These are phyloP conservation scores for Calliphora vicina DNA, from an alignment of 1,140 invertebrate genomes.

Conservation along the genomic window DNA sequence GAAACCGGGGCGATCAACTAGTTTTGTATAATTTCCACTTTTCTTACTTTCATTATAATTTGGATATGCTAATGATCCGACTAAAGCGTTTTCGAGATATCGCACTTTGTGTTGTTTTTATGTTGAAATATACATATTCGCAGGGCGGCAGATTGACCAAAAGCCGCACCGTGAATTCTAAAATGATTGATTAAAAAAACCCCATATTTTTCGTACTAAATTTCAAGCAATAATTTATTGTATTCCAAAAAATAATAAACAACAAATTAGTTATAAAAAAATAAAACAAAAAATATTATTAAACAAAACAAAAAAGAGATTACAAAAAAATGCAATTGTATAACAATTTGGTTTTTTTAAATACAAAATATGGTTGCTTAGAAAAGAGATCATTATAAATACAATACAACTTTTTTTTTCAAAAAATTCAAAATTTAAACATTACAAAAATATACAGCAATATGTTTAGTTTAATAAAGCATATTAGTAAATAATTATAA, in stretches of 20 bases:
- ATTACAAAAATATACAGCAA: background rate
- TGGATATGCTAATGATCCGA: too few species aligned
- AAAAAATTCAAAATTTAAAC: background rate
- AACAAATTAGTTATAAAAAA: background rate
- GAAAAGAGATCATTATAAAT: background rate
- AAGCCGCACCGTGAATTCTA: too few species aligned
- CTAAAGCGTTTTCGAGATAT: too few species aligned
- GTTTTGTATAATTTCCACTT: too few species aligned
- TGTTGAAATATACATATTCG: too few species aligned
- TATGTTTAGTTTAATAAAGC: background rate
- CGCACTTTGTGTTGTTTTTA: too few species aligned
- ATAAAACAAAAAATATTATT: background rate
- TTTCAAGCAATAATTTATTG: background rate
- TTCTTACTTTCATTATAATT: too few species aligned
- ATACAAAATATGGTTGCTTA: background rate
- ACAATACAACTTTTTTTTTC: background rate
- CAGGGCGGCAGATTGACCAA: too few species aligned
- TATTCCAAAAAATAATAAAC: background rate
- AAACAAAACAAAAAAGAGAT: background rate
- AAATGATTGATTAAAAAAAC: too few species aligned
- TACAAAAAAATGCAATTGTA: background rate
- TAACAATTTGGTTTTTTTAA: constrained; percentile 7
- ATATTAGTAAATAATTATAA: background rate
- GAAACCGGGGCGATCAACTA: too few species aligned
- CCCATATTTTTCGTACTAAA: background rate